A percentile compares a stretch with the other conserved stretches of the same genome.
phyloP scores from a whole-genome alignment of 2,888 invertebrate genomes.

The Endomychus coccineus region DNA sequence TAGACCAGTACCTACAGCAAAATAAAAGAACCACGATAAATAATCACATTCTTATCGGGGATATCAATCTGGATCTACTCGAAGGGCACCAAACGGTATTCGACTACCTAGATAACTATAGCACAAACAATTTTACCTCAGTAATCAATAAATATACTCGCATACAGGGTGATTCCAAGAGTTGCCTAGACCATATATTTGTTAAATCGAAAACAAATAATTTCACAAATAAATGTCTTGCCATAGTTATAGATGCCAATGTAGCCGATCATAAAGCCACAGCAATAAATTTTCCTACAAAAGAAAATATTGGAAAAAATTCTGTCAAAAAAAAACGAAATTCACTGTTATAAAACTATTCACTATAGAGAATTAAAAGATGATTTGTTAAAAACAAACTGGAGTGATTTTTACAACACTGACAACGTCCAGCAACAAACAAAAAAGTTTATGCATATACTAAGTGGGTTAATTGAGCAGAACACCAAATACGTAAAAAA shows the following conservation, averaged over 20 bases:
- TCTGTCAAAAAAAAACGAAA: slow-evolving; percentile 1
- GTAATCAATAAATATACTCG: no score
- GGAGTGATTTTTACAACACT: slow-evolving; percentile 3
- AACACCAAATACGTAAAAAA: slow-evolving; percentile 4
- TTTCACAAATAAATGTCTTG: not conserved
- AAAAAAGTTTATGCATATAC: not conserved
- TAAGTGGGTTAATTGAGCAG: not conserved
- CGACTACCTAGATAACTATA: no score
- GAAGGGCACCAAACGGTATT: no score
- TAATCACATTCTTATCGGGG: no score
- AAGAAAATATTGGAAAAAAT: no score
- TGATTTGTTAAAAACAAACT: no score
- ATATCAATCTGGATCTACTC: no score
- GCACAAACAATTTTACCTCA: no score
- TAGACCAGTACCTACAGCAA: no score
- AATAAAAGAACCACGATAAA: no score
- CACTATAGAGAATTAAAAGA: not conserved
- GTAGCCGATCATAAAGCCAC: slow-evolving; percentile 5
- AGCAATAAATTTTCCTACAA: slow-evolving; percentile 1
- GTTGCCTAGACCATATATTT: slow-evolving; percentile 9
- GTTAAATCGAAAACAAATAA: no score
- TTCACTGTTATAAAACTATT: not conserved
- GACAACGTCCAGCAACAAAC: not conserved
- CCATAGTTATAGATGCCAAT: slow-evolving; percentile 3
- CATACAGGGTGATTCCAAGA: no score